These are phyloP conservation scores for Micromys minutus DNA, from an alignment of 2,113 vertebrate genomes.

Conservation along the genomic window DNA sequence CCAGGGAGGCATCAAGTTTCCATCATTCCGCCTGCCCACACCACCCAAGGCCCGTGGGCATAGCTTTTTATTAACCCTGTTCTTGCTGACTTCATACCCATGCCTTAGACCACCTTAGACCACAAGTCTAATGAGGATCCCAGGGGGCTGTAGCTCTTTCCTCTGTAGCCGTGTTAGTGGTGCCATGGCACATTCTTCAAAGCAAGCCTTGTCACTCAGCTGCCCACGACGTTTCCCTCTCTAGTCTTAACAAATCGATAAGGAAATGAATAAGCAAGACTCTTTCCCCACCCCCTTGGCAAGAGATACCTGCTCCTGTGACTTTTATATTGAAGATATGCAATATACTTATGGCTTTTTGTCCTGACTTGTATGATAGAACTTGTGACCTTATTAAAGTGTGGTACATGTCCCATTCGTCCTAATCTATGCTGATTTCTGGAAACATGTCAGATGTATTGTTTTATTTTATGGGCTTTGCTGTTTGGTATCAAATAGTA, in stretches of 20 bases:
- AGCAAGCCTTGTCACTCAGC: background rate
- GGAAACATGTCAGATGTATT: conserved; percentile 19
- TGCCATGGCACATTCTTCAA: background rate
- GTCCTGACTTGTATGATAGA: background rate
- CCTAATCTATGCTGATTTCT: background rate
- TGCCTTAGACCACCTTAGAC: background rate
- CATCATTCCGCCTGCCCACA: background rate
- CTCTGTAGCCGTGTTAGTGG: background rate
- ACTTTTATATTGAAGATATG: background rate
- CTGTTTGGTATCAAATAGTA: conserved; percentile 23
- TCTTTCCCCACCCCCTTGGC: background rate
- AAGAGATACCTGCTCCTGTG: background rate
- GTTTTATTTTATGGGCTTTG: conserved; percentile 45
- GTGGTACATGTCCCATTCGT: background rate
- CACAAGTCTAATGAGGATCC: background rate
- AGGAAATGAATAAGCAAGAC: conserved; percentile 5
- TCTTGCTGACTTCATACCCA: background rate
- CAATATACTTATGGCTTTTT: background rate
- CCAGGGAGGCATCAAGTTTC: background rate
- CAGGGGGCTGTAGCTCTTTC: background rate
- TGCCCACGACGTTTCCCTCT: background rate
- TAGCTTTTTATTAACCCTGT: conserved; percentile 15
- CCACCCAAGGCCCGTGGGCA: background rate
- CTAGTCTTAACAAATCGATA: background rate
- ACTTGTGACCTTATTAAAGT: conserved; percentile 33